These are phyloP conservation scores for Rhea americana DNA, from an alignment of 2,113 vertebrate genomes.

Conservation along the genomic window DNA sequence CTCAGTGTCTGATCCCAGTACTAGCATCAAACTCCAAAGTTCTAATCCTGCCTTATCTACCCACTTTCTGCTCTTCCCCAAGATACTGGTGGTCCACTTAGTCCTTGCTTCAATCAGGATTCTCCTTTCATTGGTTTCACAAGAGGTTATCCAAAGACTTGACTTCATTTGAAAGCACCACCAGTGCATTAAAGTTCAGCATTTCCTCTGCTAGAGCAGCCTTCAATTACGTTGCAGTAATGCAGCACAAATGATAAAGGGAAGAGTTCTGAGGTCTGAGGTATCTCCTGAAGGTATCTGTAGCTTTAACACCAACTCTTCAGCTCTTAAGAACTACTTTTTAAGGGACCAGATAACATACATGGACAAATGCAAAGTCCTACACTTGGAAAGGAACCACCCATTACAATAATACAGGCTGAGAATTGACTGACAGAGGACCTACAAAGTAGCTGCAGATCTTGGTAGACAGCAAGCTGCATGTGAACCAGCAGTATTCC, in stretches of 20 bases:
- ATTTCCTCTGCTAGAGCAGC: background rate
- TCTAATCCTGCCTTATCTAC: background rate
- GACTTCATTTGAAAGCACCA: background rate
- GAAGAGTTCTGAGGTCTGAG: background rate
- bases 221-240: background rate
- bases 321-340: background rate
- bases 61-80: background rate
- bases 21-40: background rate
- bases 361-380: background rate
- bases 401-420: background rate
- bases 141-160: background rate
- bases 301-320: background rate
- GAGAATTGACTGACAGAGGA: background rate
- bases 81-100: background rate
- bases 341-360: background rate
- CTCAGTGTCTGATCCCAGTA: background rate
- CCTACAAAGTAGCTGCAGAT: background rate
- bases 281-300: background rate
- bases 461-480: background rate
- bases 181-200: background rate
- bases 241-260: background rate
- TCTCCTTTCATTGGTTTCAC: background rate
- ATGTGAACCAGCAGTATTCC: background rate
- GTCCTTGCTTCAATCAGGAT: background rate
- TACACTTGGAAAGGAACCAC: background rate